Base-by-base conservation (phyloP, 2,113 vertebrate species). In the Procapra przewalskii region DNA sequence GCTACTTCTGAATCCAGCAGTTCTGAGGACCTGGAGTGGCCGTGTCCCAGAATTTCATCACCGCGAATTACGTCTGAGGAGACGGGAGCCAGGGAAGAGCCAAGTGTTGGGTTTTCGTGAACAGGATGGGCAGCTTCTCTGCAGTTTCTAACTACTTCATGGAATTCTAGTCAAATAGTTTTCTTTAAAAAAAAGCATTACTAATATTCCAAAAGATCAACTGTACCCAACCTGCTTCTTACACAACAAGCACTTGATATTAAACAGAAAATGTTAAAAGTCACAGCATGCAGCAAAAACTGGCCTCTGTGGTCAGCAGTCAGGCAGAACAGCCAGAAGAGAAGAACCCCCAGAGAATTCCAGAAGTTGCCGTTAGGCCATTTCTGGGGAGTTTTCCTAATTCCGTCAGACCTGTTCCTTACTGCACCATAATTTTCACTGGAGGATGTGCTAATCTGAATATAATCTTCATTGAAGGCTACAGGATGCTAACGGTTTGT, bases 401-500 rank as follows among this genome's bases (percentile, higher is more conserved):
- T 59, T 83, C 29, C 25, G 21, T 64, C 36, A 52, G 6, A 59
- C 62, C 3, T 36, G 23, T n/a, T 9, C 19, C 15, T 33, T 19
- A 36, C 2, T 10, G 25, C 27, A 29, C n/a, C 81, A 36, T 71
- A 33, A 54, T 31, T 94, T 81, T 86, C 48, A 14, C 23, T 62
- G 86, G n/a, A 82, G n/a, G 3, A 16, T 48, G 31, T 57, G 45
- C 43, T 91, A 19, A 55, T 54, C 60, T 67, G 83, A 83, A 50
- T 83, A 9, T 31, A 54, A 48, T 54, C 48, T 1, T 83, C 60
- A 29, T 4, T 7, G 43, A 80, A 33, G 27, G 33, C 75, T 21
- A 23, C 60, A 27, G 25, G 62, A 21, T 86, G 89, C 91, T 97
- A 96, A 97, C 17, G 33, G 55, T 3, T 98, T 94, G 96, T 98